phyloP scores from a whole-genome alignment of 2,113 vertebrate species.

The cattle (Bos taurus) region ARS-UCD2.0 NC_037336.1:51974501-51975000 shows the following conservation, averaged over 20 bases:
- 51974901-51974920: not conserved
- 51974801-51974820: not conserved
- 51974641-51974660: not conserved
- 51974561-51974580: not conserved
- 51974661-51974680: not conserved
- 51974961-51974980: not conserved
- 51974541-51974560: not conserved
- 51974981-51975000: not conserved
- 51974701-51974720: not conserved
- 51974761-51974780: not conserved
- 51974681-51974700: not conserved
- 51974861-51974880: not conserved
- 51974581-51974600: fast-evolving
- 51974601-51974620: not conserved
- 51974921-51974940: not conserved
- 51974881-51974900: not conserved
- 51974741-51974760: not conserved
- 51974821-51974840: not conserved
- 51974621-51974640: not conserved
- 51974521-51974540: not conserved
- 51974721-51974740: not conserved
- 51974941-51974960: not conserved
- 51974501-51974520: not conserved
- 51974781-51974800: not conserved
- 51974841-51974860: not conserved